Conservation (phyloP, 2,113 vertebrate species). For the Amia ocellicauda region DNA sequence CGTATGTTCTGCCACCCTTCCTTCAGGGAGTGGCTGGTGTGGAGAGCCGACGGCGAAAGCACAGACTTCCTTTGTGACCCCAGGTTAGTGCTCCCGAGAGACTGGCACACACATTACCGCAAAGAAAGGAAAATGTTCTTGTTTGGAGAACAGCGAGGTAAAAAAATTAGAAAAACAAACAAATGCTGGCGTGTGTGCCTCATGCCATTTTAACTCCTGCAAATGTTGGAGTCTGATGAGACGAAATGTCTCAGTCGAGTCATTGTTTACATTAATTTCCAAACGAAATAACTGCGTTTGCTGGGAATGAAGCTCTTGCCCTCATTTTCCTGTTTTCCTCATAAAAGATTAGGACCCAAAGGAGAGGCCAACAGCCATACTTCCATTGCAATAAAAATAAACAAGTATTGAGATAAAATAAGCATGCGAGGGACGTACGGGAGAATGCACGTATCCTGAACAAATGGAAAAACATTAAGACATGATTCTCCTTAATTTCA, state of each 20-base stretch:
- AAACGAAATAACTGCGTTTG: not conserved
- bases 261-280: conserved; percentile 7
- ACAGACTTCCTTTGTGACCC: conserved; percentile 93
- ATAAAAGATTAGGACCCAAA: not conserved
- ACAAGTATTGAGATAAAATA: not conserved
- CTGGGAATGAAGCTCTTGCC: not conserved
- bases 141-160: conserved; percentile 3
- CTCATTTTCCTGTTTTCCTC: conserved; percentile 10
- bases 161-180: not conserved
- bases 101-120: not conserved
- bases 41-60: conserved; percentile 91
- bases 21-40: conserved; percentile 96
- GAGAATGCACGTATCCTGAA: not conserved
- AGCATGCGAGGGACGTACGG: not conserved
- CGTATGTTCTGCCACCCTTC: conserved; percentile 99
- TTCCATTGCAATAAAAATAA: conserved; percentile 7
- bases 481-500: no score
- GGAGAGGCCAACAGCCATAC: not conserved
- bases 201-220: no score
- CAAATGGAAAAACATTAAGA: not conserved
- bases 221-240: not conserved
- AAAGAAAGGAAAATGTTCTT: not conserved
- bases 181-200: no score
- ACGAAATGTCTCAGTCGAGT: not conserved
- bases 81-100: conserved; percentile 66